These are phyloP conservation scores for Orchestia grillus DNA, from an alignment of 1,140 invertebrate genomes.

Conservation along the genomic window DNA sequence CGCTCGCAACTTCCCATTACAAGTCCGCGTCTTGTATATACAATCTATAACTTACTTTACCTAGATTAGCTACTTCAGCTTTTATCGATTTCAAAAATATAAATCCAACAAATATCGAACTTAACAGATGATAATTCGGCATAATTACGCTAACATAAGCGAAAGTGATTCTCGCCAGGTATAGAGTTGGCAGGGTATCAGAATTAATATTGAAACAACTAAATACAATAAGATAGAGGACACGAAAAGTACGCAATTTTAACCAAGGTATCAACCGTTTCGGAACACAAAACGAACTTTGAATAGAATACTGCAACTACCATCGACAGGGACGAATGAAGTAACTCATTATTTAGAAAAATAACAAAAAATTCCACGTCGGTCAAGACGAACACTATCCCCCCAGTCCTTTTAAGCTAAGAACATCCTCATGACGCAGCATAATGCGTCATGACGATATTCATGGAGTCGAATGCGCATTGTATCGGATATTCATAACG, in stretches of 20 bases:
- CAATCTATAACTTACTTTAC: neutral
- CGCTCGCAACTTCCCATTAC: neutral
- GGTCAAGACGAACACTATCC: too few species aligned
- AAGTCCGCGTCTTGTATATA: neutral
- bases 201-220: neutral
- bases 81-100: neutral
- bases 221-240: too few species aligned
- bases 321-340: neutral
- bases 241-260: too few species aligned
- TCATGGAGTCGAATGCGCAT: too few species aligned
- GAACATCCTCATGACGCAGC: too few species aligned
- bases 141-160: neutral
- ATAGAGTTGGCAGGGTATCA: neutral
- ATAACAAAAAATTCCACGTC: neutral
- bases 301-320: too few species aligned
- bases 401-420: too few species aligned
- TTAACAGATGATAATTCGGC: neutral
- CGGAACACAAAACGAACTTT: too few species aligned
- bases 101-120: neutral
- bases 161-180: neutral
- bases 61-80: neutral
- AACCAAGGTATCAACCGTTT: too few species aligned
- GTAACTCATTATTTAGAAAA: neutral
- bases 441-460: too few species aligned
- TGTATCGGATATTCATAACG: too few species aligned